phyloP scores from a whole-genome alignment of 2,888 invertebrate species.

The Furcula furcula region DNA sequence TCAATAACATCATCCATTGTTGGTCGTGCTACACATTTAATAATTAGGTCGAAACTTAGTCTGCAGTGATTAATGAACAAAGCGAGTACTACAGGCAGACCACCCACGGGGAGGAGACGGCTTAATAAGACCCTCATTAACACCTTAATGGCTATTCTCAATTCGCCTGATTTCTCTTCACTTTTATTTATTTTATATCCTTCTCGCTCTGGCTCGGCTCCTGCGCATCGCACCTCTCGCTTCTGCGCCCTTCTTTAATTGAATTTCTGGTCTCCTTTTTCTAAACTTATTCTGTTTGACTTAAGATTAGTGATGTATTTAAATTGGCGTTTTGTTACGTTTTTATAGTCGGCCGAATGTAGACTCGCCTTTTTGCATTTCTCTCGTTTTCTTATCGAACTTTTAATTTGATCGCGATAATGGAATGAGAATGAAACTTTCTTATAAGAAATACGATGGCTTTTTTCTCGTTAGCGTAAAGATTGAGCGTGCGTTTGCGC shows the following conservation, averaged over 20 bases:
- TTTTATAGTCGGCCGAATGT: slow-evolving; percentile 57
- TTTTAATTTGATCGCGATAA: slow-evolving; percentile 66
- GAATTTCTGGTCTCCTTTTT: slow-evolving; percentile 72
- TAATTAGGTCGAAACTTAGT: slow-evolving; percentile 69
- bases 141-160: slow-evolving; percentile 81
- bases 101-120: slow-evolving; percentile 78
- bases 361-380: slow-evolving; percentile 36
- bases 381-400: slow-evolving; percentile 54
- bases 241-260: slow-evolving; percentile 67
- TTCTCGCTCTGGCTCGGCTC: slow-evolving; percentile 48
- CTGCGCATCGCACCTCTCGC: slow-evolving; percentile 45
- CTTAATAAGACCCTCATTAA: slow-evolving; percentile 81
- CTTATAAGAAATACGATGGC: slow-evolving; percentile 10
- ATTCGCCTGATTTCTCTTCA: slow-evolving; percentile 75
- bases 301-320: slow-evolving; percentile 79
- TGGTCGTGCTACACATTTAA: slow-evolving; percentile 56
- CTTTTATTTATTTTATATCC: slow-evolving; percentile 71
- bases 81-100: slow-evolving; percentile 66
- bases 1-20: slow-evolving; percentile 40
- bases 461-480: slow-evolving; percentile 9
- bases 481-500: slow-evolving; percentile 4
- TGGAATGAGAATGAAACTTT: slow-evolving; percentile 35
- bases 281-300: slow-evolving; percentile 79
- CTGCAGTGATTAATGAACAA: slow-evolving; percentile 74
- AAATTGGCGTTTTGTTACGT: slow-evolving; percentile 77